Base-by-base conservation (phyloP, 1,140 invertebrate species). In the Battus philenor region DNA sequence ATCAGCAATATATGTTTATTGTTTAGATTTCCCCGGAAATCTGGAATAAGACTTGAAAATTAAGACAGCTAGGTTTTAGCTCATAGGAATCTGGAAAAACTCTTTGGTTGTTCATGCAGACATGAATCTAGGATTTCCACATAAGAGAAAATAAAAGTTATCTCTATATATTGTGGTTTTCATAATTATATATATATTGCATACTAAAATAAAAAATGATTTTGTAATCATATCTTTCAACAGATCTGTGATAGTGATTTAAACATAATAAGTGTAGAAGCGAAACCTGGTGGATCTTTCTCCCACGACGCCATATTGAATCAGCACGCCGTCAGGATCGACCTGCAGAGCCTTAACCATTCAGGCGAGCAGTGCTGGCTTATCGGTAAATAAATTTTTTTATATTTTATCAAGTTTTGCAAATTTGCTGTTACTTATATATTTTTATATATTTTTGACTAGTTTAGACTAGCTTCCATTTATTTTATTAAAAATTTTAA, bases 201-300 rank as follows among this genome's bases (percentile, higher is more conserved):
- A n/a, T n/a, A n/a, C n/a, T n/a, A n/a, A n/a, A n/a, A n/a, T n/a
- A n/a, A n/a, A n/a, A n/a, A n/a, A n/a, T n/a, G 32, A 13, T 4
- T 43, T 22, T 39, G 13, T 39, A 16, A 31, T 30, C 29, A 31
- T 7, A 17, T 20, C 26, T 36, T 5, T 56, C 51, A 4, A 1
- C 45, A 83, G 79, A 78, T 83, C n/a, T 75, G 79, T 34, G 74
- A 83, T 51, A 83, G 79, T 44, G 66, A 75, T 7, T 41, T 56
- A 7, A 77, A 63, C 5, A 75, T 83, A 38, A 53, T 68, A 7
- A 80, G 76, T 24, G 79, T 79, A 32, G 59, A 75, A 15, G 58
- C 76, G 0, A 64, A 53, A 7, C 56, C 69, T 0, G 79, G 79
- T 2, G 77, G 77, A 0, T 63, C 74, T 0, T 32, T 53, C 24